Base-by-base conservation (phyloP, 2,888 invertebrate species). In the Lymantria dispar region DNA sequence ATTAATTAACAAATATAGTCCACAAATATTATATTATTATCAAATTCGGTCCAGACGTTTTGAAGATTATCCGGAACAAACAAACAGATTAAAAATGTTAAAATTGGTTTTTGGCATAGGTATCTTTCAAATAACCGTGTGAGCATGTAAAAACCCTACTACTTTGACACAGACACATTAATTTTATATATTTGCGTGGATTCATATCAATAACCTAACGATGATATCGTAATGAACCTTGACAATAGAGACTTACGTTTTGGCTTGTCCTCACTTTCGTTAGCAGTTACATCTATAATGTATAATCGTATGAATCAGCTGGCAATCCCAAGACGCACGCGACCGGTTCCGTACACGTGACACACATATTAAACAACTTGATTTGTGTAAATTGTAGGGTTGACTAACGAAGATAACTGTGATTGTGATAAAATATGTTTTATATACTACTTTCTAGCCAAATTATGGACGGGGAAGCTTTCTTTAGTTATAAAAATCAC, bases 321-420 rank as follows among this genome's bases (percentile, higher is more conserved):
- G 87, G 85, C 86, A 87, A 85, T 84, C 82, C 88, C 87, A 54
- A 65, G 69, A 64, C 73, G 72, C 73, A 53, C 64, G 62, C 68
- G 63, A 58, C 64, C 55, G 72, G 81, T 83, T 87, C 87, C 85
- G 83, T 64, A 74, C 75, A 56, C 83, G 86, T 87, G 89, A 81
- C 76, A 68, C 56, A 64, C 79, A 83, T 83, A 70, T 68, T 68
- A 72, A 75, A 50, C 22, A n/a, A 47, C 9, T n/a, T 29, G 5
- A 11, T n/a, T 9, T 42, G 9, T 13, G 42, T 42, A 42, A 30
- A 5, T 1, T 40, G 29, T 42, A 42, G 42, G 42, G 22, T 29
- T 22, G 22, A 2, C 29, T 10, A 33, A 10, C 8, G 8, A 7
- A 33, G 10, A 33, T n/a, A 33, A 33, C 33, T 10, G 36, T 3